Evolutionary conservation across 2,797 vertebrate species (phyloP), one percentile per base, ranked within the genome.

Genomic region (Sebastes hubbsi): DNA sequence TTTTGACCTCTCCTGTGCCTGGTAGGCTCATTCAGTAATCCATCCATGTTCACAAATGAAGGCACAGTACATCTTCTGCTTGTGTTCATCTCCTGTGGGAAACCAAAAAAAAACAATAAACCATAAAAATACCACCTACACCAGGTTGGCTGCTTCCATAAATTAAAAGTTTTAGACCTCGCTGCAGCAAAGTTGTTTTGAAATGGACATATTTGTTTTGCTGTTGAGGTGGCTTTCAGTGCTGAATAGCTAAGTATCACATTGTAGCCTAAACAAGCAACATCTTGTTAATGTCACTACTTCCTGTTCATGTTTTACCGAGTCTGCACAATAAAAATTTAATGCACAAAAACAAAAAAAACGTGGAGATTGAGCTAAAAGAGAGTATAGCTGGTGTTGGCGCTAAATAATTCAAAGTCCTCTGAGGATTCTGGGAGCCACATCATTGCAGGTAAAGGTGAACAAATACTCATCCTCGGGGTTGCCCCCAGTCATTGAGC

Each of bases 361-460:
- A 54, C 2, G 9, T 24, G n/a, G 27, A 55, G 2, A 70, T 5
- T 36, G 22, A 69, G 38, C 22, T n/a, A 52, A 71, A 64, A 70
- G 14, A 55, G 60, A 61, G 56, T 61, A 66, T 72, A 78, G 62
- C 77, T 73, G 64, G 60, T 75, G 75, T 67, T 73, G 59, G 61
- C n/a, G 61, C 36, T 92, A 27, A 92, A 90, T 92, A 74, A 90
- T 93, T 92, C 20, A 91, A 77, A 78, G 55, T 29, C 60, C 32
- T 27, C 11, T 62, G 70, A 60, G 75, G 64, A 85, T 69, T 81
- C 55, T 34, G 64, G 55, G 60, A 89, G 77, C 6, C 62, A 63
- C 66, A 75, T 80, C 64, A 10, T 65, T 73, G 58, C 75, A 83
- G 72, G 79, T 81, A 81, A 78, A 84, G 80, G 72, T 88, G 78